Conservation (phyloP, 2,113 vertebrate genomes). For the Phainopepla nitens region DNA sequence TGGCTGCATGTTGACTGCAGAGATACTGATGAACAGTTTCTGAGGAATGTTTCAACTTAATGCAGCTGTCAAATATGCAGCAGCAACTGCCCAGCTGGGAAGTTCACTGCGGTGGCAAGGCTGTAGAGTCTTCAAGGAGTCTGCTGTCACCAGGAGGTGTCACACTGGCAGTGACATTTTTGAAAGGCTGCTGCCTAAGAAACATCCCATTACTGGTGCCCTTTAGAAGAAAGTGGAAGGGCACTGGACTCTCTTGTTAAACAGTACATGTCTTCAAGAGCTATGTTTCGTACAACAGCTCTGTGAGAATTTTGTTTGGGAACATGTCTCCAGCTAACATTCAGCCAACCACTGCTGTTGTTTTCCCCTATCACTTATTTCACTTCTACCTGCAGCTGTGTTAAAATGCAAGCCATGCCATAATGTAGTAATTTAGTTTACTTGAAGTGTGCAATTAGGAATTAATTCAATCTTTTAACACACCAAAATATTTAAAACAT, state of each 20-base stretch:
- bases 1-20: background rate
- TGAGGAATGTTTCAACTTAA: background rate
- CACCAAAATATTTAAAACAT: background rate
- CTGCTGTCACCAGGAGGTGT: background rate
- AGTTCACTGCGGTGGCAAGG: background rate
- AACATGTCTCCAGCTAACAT: background rate
- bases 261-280: background rate
- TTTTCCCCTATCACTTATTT: background rate
- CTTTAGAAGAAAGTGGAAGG: background rate
- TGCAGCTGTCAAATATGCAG: background rate
- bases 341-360: background rate
- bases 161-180: background rate
- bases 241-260: background rate
- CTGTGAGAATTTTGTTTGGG: background rate
- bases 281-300: background rate
- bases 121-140: background rate
- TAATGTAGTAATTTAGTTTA: background rate
- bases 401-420: background rate
- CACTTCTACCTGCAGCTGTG: background rate
- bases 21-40: background rate
- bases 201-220: background rate
- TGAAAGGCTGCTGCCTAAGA: background rate
- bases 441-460: accelerated
- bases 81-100: background rate
- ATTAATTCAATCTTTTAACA: background rate